Evolutionary conservation across 1,140 invertebrate genomes (phyloP).

Genomic region (Leptinotarsa texana): DNA sequence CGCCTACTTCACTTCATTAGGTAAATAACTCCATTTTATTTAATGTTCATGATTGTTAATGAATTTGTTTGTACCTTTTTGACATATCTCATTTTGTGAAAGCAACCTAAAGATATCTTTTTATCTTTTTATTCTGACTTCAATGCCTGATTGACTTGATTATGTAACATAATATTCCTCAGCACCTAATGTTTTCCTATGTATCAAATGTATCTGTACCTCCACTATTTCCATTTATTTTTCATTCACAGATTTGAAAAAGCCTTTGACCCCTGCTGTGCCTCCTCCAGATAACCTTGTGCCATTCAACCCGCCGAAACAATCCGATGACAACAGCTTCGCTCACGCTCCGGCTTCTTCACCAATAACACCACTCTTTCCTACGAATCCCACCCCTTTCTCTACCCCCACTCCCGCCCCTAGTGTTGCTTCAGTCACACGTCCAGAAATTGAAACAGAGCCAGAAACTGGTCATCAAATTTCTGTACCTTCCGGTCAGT

Average conservation of each 20-base stretch:
- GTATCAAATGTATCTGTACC: too few relatives aligned
- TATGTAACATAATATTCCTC: too few relatives aligned
- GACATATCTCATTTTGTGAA: too few relatives aligned
- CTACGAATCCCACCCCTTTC: constrained; percentile 22
- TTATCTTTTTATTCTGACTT: too few relatives aligned
- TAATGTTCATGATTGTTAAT: too few relatives aligned
- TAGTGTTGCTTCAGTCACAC: constrained; percentile 42
- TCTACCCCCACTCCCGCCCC: constrained; percentile 29
- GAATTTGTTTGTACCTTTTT: too few relatives aligned
- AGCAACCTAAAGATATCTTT: too few relatives aligned
- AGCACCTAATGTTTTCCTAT: too few relatives aligned
- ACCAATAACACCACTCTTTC: constrained; percentile 18
- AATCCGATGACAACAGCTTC: constrained; percentile 11
- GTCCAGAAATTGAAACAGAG: constrained; percentile 39
- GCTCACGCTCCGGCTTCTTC: constrained; percentile 17
- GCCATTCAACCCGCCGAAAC: constrained; percentile 20
- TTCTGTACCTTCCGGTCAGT: constrained; percentile 28
- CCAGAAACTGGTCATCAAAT: constrained; percentile 40
- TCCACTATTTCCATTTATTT: too few relatives aligned
- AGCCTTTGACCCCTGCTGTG: neutral
- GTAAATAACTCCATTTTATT: too few relatives aligned
- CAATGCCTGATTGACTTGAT: too few relatives aligned
- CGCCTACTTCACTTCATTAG: too few relatives aligned
- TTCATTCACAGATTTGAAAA: neutral
- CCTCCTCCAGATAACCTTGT: constrained; percentile 4